These are phyloP conservation scores for Tromatobia lineatoria DNA, from an alignment of 2,888 invertebrate species.

Conservation along the genomic window DNA sequence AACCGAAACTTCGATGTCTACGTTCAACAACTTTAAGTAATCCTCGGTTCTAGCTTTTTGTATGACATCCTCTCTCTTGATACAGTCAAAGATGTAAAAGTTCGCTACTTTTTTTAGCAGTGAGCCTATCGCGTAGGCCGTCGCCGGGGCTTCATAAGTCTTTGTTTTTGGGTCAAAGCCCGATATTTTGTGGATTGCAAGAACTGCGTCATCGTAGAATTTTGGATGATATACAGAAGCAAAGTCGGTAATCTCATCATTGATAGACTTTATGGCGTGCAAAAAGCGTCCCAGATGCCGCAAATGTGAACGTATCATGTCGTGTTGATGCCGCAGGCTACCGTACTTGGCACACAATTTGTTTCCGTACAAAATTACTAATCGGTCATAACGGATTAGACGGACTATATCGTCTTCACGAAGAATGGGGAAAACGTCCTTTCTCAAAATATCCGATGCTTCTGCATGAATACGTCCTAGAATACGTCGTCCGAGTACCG, in stretches of 20 bases:
- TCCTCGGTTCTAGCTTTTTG: slow-evolving; percentile 52
- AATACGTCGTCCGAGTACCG: slow-evolving; percentile 36
- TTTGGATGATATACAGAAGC: too few species aligned
- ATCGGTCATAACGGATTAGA: slow-evolving; percentile 65
- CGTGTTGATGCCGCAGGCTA: slow-evolving; percentile 46
- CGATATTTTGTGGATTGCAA: slow-evolving; percentile 37
- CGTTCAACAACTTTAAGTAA: slow-evolving; percentile 63
- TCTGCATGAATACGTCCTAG: slow-evolving; percentile 62
- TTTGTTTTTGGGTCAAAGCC: slow-evolving; percentile 30
- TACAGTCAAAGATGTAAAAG: slow-evolving; percentile 26
- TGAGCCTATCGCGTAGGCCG: slow-evolving; percentile 35
- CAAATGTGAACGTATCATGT: slow-evolving; percentile 55
- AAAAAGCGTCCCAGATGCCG: slow-evolving; percentile 52
- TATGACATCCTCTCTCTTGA: slow-evolving; percentile 16
- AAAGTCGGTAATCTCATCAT: slow-evolving; percentile 42
- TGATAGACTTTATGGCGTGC: slow-evolving; percentile 14
- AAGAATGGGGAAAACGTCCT: slow-evolving; percentile 66
- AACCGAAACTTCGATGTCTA: slow-evolving; percentile 58
- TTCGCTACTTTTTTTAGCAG: slow-evolving; percentile 46
- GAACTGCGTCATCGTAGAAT: slow-evolving; percentile 37
- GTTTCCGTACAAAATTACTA: slow-evolving; percentile 59
- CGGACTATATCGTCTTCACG: slow-evolving; percentile 58
- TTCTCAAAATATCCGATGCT: slow-evolving; percentile 61
- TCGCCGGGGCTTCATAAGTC: slow-evolving; percentile 29
- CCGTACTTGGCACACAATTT: slow-evolving; percentile 43